Evolutionary conservation across 2,888 invertebrate species (phyloP).

Genomic region (Epinotia brunnichana): DNA sequence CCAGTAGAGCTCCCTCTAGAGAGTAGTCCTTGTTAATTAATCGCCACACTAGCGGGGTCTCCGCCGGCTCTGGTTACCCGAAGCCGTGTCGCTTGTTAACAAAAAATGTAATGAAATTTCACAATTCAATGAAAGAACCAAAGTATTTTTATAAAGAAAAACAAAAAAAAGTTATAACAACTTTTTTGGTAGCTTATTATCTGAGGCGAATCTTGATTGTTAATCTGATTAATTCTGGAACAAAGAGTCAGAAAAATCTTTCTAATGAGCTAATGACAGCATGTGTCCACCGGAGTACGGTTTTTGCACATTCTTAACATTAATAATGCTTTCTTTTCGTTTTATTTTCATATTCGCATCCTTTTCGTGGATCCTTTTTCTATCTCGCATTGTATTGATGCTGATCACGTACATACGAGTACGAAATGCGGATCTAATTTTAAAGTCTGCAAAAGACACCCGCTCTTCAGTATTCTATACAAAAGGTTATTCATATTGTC

Average conservation of each 20-base stretch:
- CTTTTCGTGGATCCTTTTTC: slow-evolving; percentile 30
- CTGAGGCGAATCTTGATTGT: slow-evolving; percentile 9
- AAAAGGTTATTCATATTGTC: background rate
- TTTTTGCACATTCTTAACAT: slow-evolving; percentile 15
- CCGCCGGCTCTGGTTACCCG: slow-evolving; percentile 54
- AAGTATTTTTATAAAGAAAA: slow-evolving; percentile 6
- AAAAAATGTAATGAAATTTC: slow-evolving; percentile 53
- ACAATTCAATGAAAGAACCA: slow-evolving; percentile 17
- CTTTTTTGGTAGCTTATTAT: slow-evolving; percentile 24
- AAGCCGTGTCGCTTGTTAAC: slow-evolving; percentile 49
- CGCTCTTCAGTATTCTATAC: slow-evolving; percentile 1
- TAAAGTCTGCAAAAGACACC: slow-evolving; percentile 37
- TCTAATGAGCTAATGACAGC: slow-evolving; percentile 25
- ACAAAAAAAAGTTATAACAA: background rate
- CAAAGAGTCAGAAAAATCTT: slow-evolving; percentile 23
- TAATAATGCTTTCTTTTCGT: slow-evolving; percentile 18
- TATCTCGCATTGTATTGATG: slow-evolving; percentile 36
- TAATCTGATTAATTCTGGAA: slow-evolving; percentile 35
- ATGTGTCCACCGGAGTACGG: background rate
- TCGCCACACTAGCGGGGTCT: slow-evolving; percentile 62
- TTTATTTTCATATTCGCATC: slow-evolving; percentile 30
- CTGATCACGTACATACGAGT: slow-evolving; percentile 41
- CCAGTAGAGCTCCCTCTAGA: slow-evolving; percentile 58
- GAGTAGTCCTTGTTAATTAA: slow-evolving; percentile 69
- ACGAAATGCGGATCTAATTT: slow-evolving; percentile 39